Base-by-base conservation (phyloP, 2,888 invertebrate genomes). In the Sclerodermus sp. region DNA sequence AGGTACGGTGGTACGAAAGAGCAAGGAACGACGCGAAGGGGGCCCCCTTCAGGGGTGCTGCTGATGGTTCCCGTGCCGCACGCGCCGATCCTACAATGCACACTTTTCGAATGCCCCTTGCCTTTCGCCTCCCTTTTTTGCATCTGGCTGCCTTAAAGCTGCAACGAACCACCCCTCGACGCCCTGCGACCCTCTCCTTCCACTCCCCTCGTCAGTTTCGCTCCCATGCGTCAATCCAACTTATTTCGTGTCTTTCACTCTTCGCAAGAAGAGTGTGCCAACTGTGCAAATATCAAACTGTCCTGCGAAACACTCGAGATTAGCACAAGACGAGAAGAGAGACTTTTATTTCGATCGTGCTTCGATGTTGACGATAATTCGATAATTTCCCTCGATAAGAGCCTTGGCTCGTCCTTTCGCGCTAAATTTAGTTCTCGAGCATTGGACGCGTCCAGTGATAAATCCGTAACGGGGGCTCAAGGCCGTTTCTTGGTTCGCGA, bases 81-180 rank as follows among this genome's bases (percentile, higher is more conserved):
- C 77, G 77, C 77, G 74, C 74, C 76, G 62, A 72, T 75, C 78
- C 76, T 77, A 74, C 77, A 75, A 76, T 75, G 67, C 72, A 64
- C 67, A 70, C 74, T 74, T 68, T 65, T 74, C 40, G 39, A 53
- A 68, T 73, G 71, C 68, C 72, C 73, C 67, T 56, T 63, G 53
- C 60, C 58, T 63, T 65, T 58, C 54, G 46, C 43, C 47, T 57
- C 52, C 51, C 59, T 53, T 49, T 49, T 54, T 54, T 67, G 66
- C 74, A 74, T 74, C 74, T 74, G 74, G 72, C 64, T 60, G 71
- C 70, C 71, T 72, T 68, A 63, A 66, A 73, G 34, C 34, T 34
- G 34, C 6, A 4, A 4, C 12, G 13, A 12, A 3, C 10, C 34
- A 4, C 57, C 56, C 60, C 45, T 43, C 40, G 34, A 42, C 38